Evolutionary conservation across 2,797 vertebrate species (phyloP), one percentile per base, ranked within the genome.

Genomic region (Falco cherrug): DNA sequence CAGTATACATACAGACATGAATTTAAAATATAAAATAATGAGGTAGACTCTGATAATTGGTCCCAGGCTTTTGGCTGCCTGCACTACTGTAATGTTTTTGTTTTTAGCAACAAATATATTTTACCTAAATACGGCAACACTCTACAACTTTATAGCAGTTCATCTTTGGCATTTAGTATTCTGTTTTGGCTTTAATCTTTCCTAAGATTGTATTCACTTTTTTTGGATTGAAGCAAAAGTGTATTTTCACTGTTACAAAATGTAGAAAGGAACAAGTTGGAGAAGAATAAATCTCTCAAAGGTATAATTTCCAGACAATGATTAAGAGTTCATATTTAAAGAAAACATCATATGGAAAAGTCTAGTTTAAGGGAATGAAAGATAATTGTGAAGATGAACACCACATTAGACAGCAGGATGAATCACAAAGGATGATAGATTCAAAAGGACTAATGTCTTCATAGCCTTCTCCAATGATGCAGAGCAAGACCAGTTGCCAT

Each of bases 341-440:
- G 65, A 80, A 94, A 95, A 59, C 60, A 47, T 94, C 77, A 56
- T 63, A 84, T 21, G 15, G 35, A 92, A 81, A 92, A 90, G 61
- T 56, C 39, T 91, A 80, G 87, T 86, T 89, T 67, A 60, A 79
- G 16, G 10, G 53, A 87, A 71, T n/a, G 24, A 81, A 91, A 53
- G 59, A 74, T 31, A 80, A 43, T 64, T 93, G 75, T 88, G 73
- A 95, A 92, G 76, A 87, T 35, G 81, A 96, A 84, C 57, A 93
- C n/a, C 57, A 77, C 45, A 65, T 84, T 95, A 95, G 63, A 53
- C 29, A 85, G n/a, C 10, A 85, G 37, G 41, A 74, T 29, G 31
- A 89, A 87, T 80, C 63, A 48, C 26, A 83, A 80, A 77, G 16
- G 67, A 22, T 88, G 81, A 88, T 64, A 89, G 17, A 79, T 84